Evolutionary conservation across 1,140 invertebrate genomes (phyloP).

Genomic region (Hestina assimilis): DNA sequence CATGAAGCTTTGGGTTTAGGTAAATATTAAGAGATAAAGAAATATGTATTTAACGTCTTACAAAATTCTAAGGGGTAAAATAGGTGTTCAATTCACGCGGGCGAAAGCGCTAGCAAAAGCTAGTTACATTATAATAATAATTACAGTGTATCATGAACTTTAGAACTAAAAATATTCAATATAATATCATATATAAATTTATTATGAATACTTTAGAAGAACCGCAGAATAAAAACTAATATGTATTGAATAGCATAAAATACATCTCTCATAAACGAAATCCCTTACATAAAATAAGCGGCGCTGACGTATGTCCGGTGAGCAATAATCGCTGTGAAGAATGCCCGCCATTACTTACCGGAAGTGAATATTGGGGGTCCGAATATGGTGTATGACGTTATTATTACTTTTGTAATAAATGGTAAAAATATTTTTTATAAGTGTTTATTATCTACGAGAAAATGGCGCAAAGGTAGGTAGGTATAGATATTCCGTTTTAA

Average conservation of each 20-base stretch:
- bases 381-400: conserved; percentile 1
- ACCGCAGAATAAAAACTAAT: conserved; percentile 1
- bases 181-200: no score
- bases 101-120: no score
- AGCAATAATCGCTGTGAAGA: conserved; percentile 24
- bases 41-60: no score
- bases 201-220: background rate
- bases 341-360: conserved; percentile 23
- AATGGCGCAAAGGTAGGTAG: background rate
- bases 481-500: no score
- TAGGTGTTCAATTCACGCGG: no score
- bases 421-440: background rate
- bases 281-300: conserved; percentile 10
- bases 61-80: no score
- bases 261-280: conserved; percentile 10
- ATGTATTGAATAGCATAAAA: background rate
- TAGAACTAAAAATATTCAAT: no score
- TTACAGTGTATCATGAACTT: no score
- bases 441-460: background rate
- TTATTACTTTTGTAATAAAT: background rate
- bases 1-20: no score
- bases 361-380: conserved; percentile 16
- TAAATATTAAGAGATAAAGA: no score
- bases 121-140: no score
- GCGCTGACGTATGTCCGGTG: conserved; percentile 19